Evolutionary conservation across 2,113 vertebrate genomes (phyloP), one percentile per base, ranked within the genome.

Genomic region (Sitta europaea): DNA sequence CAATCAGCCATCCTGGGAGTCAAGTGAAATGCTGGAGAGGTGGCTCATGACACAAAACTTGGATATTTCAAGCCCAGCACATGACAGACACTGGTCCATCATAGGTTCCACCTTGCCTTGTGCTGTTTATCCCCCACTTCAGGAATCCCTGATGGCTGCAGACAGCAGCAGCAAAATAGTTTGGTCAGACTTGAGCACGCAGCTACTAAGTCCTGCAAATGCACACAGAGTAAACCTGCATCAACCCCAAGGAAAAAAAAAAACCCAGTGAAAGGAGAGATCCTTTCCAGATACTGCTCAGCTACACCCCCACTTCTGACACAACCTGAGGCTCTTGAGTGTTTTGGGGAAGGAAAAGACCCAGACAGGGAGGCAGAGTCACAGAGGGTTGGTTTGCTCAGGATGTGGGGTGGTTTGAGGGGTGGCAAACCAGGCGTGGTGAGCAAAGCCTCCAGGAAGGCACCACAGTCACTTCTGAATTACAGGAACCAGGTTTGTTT

Each of bases 401-500:
- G 90, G 81, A 62, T 57, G 28, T 45, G 78, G 4, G 5, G 76
- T 1, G 62, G 67, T 77, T 63, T 59, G 35, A 61, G 80, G 1
- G 36, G 76, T 86, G 90, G 80, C 67, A 74, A 81, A 18, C 24
- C 5, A 43, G n/a, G 48, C 40, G 33, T 38, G 77, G 78, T 27
- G 40, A 88, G 54, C 45, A 59, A 35, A 93, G 27, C 66, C 81
- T 63, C 16, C 73, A 36, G 24, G 1, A 8, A 55, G 57, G 88
- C 94, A 22, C 1, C 57, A 27, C 59, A 25, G 58, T 0, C 0
- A 58, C 74, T 4, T 78, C 61, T 29, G 80, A 57, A 28, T 81
- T 71, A 94, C 66, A 91, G 70, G 80, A 92, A 94, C 36, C 35
- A 15, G 48, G 25, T 70, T 68, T 90, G 65, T 25, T 81, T 84